Percentiles rank a stretch among this genome's conserved stretches.
Conservation (phyloP, 2,888 invertebrate species). For the Toxonevra muliebris region DNA sequence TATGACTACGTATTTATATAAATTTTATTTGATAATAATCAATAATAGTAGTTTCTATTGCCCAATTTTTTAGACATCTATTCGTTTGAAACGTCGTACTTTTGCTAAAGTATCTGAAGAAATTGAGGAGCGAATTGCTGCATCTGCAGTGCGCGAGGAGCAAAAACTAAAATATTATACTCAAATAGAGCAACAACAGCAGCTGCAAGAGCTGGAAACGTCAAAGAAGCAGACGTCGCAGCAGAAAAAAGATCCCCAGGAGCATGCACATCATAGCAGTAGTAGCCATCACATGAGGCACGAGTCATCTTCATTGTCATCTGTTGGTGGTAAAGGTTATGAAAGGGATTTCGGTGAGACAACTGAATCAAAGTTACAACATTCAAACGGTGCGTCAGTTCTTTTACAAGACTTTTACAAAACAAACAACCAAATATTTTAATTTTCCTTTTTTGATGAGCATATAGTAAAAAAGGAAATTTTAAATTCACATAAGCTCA, state of each 20-base stretch:
- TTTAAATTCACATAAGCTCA: too few species aligned
- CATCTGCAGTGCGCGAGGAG: slow-evolving; percentile 70
- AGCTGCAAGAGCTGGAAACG: slow-evolving; percentile 30
- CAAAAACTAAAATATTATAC: slow-evolving; percentile 52
- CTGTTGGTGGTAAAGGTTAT: slow-evolving; percentile 45
- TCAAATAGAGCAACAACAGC: slow-evolving; percentile 44
- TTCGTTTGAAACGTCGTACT: slow-evolving; percentile 72
- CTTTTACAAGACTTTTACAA: slow-evolving; percentile 16
- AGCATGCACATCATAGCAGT: slow-evolving; percentile 25
- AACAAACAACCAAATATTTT: slow-evolving; percentile 9
- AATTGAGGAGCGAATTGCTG: slow-evolving; percentile 75
- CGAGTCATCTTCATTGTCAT: slow-evolving; percentile 16
- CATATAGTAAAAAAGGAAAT: too few species aligned
- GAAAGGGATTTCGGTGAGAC: slow-evolving; percentile 57
- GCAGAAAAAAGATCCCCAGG: slow-evolving; percentile 30
- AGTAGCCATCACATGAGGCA: slow-evolving; percentile 15
- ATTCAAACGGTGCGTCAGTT: slow-evolving; percentile 60
- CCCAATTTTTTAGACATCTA: slow-evolving; percentile 66
- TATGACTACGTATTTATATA: too few species aligned
- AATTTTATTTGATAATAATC: too few species aligned
- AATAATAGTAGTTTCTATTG: background rate
- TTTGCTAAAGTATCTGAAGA: slow-evolving; percentile 80
- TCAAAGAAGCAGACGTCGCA: slow-evolving; percentile 16
- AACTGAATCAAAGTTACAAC: slow-evolving; percentile 57
- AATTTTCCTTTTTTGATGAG: background rate